phyloP scores from a whole-genome alignment of 2,797 vertebrate genomes.

The Paratrypauchen microcephalus region DNA sequence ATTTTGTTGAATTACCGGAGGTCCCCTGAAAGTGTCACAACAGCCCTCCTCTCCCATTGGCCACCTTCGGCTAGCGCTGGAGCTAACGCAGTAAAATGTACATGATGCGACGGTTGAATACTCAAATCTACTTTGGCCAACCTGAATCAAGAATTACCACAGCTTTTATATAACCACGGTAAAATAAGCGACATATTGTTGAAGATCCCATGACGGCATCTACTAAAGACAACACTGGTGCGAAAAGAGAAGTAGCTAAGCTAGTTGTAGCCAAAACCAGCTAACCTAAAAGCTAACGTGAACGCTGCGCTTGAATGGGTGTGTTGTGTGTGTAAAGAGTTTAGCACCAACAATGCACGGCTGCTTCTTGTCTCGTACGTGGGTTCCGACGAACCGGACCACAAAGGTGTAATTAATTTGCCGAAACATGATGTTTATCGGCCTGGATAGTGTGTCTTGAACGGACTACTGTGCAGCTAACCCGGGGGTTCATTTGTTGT shows the following conservation, averaged over 20 bases:
- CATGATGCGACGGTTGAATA: conserved; percentile 42
- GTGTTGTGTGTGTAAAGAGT: conserved; percentile 24
- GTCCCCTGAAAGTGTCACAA: conserved; percentile 37
- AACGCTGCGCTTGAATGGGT: conserved; percentile 59
- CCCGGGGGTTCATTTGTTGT: conserved; percentile 42
- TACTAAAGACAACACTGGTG: conserved; percentile 49
- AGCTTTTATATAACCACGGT: not conserved
- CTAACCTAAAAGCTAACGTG: conserved; percentile 54
- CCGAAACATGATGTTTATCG: conserved; percentile 5
- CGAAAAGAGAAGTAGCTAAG: conserved; percentile 55
- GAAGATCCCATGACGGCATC: conserved; percentile 10
- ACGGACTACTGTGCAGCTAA: conserved; percentile 6
- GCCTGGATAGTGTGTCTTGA: not conserved
- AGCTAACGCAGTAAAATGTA: conserved; percentile 52
- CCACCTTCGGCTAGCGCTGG: conserved; percentile 31
- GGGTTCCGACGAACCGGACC: conserved; percentile 5
- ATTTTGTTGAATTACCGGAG: conserved; percentile 24
- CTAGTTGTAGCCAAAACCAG: conserved; percentile 18
- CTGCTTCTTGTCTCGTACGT: conserved; percentile 20
- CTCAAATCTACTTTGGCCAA: conserved; percentile 3
- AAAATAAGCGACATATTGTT: not conserved
- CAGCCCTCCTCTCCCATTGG: conserved; percentile 15
- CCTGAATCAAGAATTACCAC: not conserved
- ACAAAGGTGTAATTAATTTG: not conserved
- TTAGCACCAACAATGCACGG: conserved; percentile 29